Percentiles rank a stretch among this genome's conserved stretches.
These are phyloP conservation scores for Takifugu flavidus DNA, from an alignment of 2,113 vertebrate species.

Conservation along the genomic window DNA sequence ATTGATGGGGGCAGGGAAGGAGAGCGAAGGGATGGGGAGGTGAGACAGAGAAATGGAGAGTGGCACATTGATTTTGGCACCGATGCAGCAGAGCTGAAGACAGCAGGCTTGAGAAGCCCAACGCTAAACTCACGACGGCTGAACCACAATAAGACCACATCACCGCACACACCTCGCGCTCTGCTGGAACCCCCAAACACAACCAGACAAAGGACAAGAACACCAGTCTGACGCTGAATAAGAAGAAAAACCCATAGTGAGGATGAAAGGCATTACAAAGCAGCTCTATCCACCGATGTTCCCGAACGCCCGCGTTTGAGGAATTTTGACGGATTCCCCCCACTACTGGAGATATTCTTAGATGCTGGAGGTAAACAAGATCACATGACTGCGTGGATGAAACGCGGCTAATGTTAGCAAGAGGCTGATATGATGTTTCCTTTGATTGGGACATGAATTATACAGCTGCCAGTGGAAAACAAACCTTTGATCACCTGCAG, in stretches of 20 bases:
- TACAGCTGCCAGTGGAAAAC: constrained; percentile 16
- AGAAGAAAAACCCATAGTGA: constrained; percentile 2
- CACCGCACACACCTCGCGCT: constrained; percentile 13
- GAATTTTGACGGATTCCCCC: constrained; percentile 3
- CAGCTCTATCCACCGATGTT: background rate
- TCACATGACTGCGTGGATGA: background rate
- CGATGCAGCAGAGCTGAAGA: constrained; percentile 64
- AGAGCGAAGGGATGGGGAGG: constrained; percentile 11
- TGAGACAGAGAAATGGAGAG: constrained; percentile 9
- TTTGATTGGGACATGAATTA: constrained; percentile 26
- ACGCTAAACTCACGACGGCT: constrained; percentile 34
- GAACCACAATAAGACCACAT: constrained; percentile 34
- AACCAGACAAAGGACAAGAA: constrained; percentile 3
- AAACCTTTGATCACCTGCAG: no score
- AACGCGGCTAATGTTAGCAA: constrained; percentile 2
- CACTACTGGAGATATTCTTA: background rate
- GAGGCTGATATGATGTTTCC: background rate
- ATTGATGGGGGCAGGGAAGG: background rate
- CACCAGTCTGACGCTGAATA: constrained; percentile 6
- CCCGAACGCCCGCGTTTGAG: background rate
- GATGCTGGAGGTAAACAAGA: constrained; percentile 10
- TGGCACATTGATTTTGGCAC: constrained; percentile 51
- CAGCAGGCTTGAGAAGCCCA: constrained; percentile 50
- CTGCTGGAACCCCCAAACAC: constrained; percentile 2
- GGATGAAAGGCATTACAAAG: constrained; percentile 2